Percentiles rank a stretch among this genome's conserved stretches.
Conservation (phyloP, 2,113 vertebrate genomes). For the Macrotis lagotis region DNA sequence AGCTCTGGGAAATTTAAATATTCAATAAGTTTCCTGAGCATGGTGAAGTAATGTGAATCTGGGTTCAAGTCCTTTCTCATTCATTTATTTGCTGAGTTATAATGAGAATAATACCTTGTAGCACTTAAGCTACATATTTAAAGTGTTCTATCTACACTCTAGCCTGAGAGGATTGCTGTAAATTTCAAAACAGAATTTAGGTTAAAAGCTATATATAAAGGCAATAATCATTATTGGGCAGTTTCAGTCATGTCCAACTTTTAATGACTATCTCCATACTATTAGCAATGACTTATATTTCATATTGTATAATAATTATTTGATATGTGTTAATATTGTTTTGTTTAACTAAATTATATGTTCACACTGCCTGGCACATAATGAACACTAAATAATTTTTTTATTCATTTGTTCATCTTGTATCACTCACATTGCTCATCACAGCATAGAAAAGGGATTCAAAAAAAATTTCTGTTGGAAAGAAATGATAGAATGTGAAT, state of each 20-base stretch:
- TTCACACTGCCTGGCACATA: background rate
- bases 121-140: background rate
- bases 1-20: background rate
- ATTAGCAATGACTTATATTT: background rate
- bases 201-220: background rate
- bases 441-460: background rate
- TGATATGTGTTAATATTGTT: background rate
- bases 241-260: background rate
- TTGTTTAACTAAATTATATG: constrained; percentile 2
- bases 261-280: background rate
- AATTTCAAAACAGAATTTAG: background rate
- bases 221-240: background rate
- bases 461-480: constrained; percentile 10
- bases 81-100: background rate
- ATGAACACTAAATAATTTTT: background rate
- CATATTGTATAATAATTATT: background rate
- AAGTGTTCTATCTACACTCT: background rate
- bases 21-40: background rate
- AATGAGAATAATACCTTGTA: background rate
- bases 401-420: background rate
- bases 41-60: background rate
- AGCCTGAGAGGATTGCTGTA: background rate
- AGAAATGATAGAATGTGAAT: constrained; percentile 12
- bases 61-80: background rate
- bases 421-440: background rate